These are phyloP conservation scores for Scolopax bukidnonensis DNA, from an alignment of 2,797 vertebrate species.

Conservation along the genomic window DNA sequence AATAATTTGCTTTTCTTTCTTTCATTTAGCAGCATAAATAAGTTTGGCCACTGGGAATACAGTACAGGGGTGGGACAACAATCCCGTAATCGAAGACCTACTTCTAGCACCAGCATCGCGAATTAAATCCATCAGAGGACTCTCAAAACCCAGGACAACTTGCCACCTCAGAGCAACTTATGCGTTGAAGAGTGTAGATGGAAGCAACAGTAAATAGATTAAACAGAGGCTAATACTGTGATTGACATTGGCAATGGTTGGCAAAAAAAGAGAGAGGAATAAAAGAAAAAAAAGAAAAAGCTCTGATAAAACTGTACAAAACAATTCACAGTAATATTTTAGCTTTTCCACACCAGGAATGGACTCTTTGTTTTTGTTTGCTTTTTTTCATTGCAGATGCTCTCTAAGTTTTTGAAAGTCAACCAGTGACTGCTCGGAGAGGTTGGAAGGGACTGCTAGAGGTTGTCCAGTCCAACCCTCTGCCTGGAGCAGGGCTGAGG, in stretches of 20 bases:
- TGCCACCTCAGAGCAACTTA: constrained; percentile 84
- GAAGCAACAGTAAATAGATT: constrained; percentile 85
- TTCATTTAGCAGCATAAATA: constrained; percentile 99
- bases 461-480: neutral
- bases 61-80: constrained; percentile 87
- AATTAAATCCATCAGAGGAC: constrained; percentile 86
- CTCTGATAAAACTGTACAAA: constrained; percentile 86
- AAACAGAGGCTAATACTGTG: constrained; percentile 98
- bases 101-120: constrained; percentile 89
- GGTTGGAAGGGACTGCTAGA: constrained; percentile 24
- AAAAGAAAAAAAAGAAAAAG: constrained; percentile 67
- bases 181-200: constrained; percentile 80
- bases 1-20: constrained; percentile 87
- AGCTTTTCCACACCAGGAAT: constrained; percentile 83
- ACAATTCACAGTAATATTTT: constrained; percentile 94
- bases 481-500: neutral
- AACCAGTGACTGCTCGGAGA: constrained; percentile 69
- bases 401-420: constrained; percentile 79
- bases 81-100: constrained; percentile 87
- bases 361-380: constrained; percentile 72
- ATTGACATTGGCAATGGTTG: constrained; percentile 92
- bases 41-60: constrained; percentile 99
- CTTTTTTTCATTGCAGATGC: constrained; percentile 75
- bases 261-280: constrained; percentile 73
- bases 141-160: constrained; percentile 88